phyloP scores from a whole-genome alignment of 2,113 vertebrate species.

The Ceyx cyanopectus region DNA sequence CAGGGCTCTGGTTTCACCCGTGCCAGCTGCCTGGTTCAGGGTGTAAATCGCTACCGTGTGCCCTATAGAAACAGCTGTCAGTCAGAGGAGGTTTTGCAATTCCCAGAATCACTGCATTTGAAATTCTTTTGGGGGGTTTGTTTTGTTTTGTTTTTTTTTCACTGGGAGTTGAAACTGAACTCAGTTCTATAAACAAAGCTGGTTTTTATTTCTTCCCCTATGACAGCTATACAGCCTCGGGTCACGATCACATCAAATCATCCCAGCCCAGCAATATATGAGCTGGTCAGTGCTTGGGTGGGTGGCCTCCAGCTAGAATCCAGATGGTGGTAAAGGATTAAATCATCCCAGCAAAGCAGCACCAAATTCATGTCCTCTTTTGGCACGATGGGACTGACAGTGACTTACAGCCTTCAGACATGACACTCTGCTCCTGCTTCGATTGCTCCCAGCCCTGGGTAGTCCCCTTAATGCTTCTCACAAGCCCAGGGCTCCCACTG shows the following conservation, averaged over 20 bases:
- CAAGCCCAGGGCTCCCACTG: rapidly evolving
- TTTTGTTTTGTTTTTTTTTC: neutral
- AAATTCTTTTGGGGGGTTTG: neutral
- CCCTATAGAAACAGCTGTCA: neutral
- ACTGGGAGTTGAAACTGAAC: neutral
- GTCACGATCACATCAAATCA: neutral
- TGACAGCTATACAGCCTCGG: neutral
- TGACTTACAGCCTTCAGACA: neutral
- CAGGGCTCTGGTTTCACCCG: neutral
- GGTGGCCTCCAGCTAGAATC: neutral
- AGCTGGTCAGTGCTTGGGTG: neutral
- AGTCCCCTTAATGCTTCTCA: neutral
- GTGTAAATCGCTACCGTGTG: neutral
- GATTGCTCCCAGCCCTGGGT: neutral
- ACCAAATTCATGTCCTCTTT: neutral
- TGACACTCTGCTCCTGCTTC: rapidly evolving
- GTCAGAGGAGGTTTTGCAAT: neutral
- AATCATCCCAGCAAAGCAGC: neutral
- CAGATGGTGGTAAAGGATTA: neutral
- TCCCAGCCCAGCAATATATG: neutral
- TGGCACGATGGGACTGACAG: neutral
- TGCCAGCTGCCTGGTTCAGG: neutral
- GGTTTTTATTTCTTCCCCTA: neutral
- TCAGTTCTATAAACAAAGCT: neutral
- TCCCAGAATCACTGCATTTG: neutral